Percentiles rank a stretch among this genome's conserved stretches.
These are phyloP conservation scores for Pomatorhinus ruficollis DNA, from an alignment of 2,113 vertebrate species.

Conservation along the genomic window DNA sequence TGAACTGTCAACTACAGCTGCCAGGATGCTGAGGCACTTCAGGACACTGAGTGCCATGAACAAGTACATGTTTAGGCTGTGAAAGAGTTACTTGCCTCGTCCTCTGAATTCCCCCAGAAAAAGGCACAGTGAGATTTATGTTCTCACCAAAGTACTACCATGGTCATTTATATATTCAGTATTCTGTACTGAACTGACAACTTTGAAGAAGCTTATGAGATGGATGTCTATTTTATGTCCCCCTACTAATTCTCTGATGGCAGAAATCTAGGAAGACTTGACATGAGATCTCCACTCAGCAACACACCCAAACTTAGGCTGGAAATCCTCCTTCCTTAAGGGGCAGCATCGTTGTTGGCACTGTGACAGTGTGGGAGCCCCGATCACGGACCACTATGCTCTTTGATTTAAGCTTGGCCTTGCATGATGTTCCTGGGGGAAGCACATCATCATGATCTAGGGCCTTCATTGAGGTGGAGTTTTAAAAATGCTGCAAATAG, in stretches of 20 bases:
- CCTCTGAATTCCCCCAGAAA: not conserved
- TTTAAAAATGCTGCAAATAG: slow-evolving; percentile 12
- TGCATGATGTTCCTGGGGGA: not conserved
- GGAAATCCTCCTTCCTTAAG: not conserved
- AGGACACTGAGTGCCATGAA: slow-evolving; percentile 24
- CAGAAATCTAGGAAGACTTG: not conserved
- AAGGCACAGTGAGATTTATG: slow-evolving; percentile 14
- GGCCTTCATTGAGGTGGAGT: not conserved
- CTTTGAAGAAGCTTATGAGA: not conserved
- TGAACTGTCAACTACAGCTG: slow-evolving; percentile 13
- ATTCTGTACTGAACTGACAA: not conserved
- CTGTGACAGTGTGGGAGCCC: not conserved
- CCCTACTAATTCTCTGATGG: not conserved
- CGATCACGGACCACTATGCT: fast-evolving
- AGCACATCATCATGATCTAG: not conserved
- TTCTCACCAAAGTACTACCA: slow-evolving; percentile 23
- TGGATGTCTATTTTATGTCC: not conserved
- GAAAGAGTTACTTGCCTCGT: slow-evolving; percentile 5
- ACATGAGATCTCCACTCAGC: not conserved
- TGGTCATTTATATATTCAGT: not conserved
- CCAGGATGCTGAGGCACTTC: slow-evolving; percentile 12
- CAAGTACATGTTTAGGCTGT: not conserved
- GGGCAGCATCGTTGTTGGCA: not conserved
- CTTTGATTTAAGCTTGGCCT: not conserved
- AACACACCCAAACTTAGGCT: not conserved